Base-by-base conservation (phyloP, 1,140 invertebrate genomes). In the Nomia melanderi region DNA sequence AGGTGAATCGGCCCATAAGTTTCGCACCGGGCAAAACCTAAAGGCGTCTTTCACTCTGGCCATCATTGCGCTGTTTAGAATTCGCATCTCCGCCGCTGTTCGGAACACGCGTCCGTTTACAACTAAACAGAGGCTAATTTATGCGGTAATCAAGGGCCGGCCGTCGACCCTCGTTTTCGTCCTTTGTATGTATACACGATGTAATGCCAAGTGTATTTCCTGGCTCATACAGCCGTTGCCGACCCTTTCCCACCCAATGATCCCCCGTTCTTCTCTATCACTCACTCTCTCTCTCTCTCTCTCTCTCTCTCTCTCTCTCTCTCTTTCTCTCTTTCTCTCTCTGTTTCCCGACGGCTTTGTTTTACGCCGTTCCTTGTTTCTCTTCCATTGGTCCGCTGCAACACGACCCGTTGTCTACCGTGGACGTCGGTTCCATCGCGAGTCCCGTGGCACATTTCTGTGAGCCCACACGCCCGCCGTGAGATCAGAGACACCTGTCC, bases 71-170 rank as follows among this genome's bases (percentile, higher is more conserved):
- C 33, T 53, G 27, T 62, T 29, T 36, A 67, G 62, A 78, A 80
- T 65, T 36, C 54, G 44, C 64, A 12, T 69, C 23, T 11, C 50
- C 12, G 63, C 1, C 33, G 44, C 33, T 41, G 33, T 47, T 75
- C 23, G 31, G 39, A 79, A 73, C 78, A 72, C 60, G 69, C 60
- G 77, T 82, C 66, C 73, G 77, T 79, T 83, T 77, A 70, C 67
- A 77, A 82, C 83, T 81, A 85, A 83, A 83, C 80, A 77, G 76
- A 77, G 83, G 70, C 72, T 87, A 86, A 85, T 86, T 86, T 87
- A 87, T 85, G 82, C 77, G 77, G 77, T 82, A 86, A 86, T 87
- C 84, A 87, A 87, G 83, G 64, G 54, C 65, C 59, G 17, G 56
- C 31, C 72, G 59, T 63, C 60, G 62, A 69, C 73, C 57, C 79